Evolutionary conservation across 2,113 vertebrate genomes (phyloP), one percentile per base, ranked within the genome.

Genomic region (Lynx canadensis): DNA sequence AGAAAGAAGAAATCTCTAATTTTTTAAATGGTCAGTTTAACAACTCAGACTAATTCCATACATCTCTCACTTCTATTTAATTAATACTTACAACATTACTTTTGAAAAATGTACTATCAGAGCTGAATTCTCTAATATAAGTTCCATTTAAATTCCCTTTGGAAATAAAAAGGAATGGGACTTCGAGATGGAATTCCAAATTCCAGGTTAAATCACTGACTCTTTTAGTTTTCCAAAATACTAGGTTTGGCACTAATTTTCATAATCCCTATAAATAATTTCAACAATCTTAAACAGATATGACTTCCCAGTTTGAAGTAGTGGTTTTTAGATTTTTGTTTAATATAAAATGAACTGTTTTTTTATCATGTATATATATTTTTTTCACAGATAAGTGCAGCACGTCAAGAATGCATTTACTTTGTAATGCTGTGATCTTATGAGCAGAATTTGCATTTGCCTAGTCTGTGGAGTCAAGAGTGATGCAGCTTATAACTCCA

Each of bases 21-120:
- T 86, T 96, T 80, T 93, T 0, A 95, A 91, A 88, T 89, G 81
- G 85, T 71, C 45, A 84, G 21, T 85, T 81, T 91, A 71, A 92
- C 15, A 73, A 91, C 55, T 80, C 85, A 79, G 65, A 85, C 10
- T 91, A 68, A 90, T 57, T 92, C 55, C 41, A 60, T 23, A 55
- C 25, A 84, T 85, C 33, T 66, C 57, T 88, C 65, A 73, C 27
- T 48, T 88, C 63, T 90, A 86, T 65, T 95, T 93, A 96, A 94
- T 93, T 95, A 79, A 89, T 81, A 91, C 7, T 74, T 65, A 52
- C 18, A 89, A 63, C 18, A 36, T 66, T 92, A 85, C 36, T 76
- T 87, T 27, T 92, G 89, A 41, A 21, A 84, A 97, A 93, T 91
- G 31, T 74, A 74, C 66, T 90, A 41, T 84, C 18, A 84, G 57